phyloP scores from a whole-genome alignment of 2,888 invertebrate species.

The Anoncus sp. region DNA sequence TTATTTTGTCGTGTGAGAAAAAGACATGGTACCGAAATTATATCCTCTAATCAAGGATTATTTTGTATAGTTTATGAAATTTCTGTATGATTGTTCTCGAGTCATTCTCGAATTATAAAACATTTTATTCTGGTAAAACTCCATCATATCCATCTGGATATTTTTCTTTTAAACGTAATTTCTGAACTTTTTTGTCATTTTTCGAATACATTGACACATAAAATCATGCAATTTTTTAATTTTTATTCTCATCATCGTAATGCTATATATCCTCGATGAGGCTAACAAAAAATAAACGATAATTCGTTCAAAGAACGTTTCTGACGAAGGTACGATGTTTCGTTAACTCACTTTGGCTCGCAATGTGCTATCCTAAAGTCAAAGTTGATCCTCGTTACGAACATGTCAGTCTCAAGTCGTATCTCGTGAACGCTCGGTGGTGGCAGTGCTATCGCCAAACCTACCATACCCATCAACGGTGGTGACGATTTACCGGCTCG shows the following conservation, averaged over 20 bases:
- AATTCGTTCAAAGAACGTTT: background rate
- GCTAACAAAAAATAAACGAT: background rate
- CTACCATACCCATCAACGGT: slow-evolving; percentile 96
- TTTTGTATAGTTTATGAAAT: too few relatives aligned
- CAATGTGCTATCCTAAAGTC: slow-evolving; percentile 99
- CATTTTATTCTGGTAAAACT: too few relatives aligned
- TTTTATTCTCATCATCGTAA: too few relatives aligned
- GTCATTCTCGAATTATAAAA: too few relatives aligned
- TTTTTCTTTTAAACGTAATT: background rate
- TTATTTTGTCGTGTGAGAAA: too few relatives aligned
- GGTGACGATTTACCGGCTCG: slow-evolving; percentile 95
- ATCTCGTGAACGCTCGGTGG: slow-evolving; percentile 99
- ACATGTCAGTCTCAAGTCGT: slow-evolving; percentile 97
- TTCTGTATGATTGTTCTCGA: too few relatives aligned
- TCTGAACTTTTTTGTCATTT: background rate
- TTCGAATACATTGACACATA: too few relatives aligned
- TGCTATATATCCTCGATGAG: too few relatives aligned
- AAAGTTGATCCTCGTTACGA: slow-evolving; percentile 97
- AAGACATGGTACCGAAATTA: too few relatives aligned
- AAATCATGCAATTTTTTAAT: too few relatives aligned
- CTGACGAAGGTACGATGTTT: background rate
- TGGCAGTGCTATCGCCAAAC: slow-evolving; percentile 97
- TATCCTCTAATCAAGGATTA: too few relatives aligned
- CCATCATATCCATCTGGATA: too few relatives aligned
- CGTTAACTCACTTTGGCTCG: slow-evolving; percentile 92